Base-by-base conservation (phyloP, 1,140 invertebrate species). In the Bursaphelenchus mucronatus region DNA sequence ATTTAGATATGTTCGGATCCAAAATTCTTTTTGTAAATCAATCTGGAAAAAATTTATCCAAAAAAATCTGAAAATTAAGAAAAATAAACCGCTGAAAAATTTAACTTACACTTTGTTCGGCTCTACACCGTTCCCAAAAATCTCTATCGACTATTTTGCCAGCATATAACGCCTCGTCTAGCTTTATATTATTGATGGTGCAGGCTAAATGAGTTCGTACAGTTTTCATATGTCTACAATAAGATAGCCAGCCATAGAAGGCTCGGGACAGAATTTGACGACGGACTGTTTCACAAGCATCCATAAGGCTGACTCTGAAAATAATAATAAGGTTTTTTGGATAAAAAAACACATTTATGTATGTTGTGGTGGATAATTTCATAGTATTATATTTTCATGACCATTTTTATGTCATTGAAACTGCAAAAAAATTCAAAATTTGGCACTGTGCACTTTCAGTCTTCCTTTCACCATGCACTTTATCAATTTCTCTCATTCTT, bases 241-340 rank as follows among this genome's bases (percentile, higher is more conserved):
- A 92, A 8, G 92, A 90, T 51, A 94, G 83, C 92, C 86, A 96
- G 59, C 92, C 92, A 82, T 95, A 94, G 82, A 96, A 96, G 50
- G 93, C 93, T 68, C 92, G 84, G 0, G 91, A 93, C 66, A 95
- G 90, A 59, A 96, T 94, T 83, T 96, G 92, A 49, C 89, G 86
- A 68, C 88, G 88, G 92, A 96, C 95, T 0, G 90, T 92, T 78
- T 89, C 88, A 84, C 92, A 95, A n/a, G 95, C 87, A 63, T 89
- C 84, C 76, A 86, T 85, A 41, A 88, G 82, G 30, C 87, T 85
- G 61, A 84, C 82, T 46, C 87, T 87, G 73, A 49, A 75, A 81
- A 53, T 61, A 62, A 59, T 17, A 11, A 39, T 50, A 6, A 11
- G 17, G 21, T 8, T 13, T 13, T 30, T 59, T 2, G 13, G 45